A percentile compares a stretch with the other conserved stretches of the same genome.
Evolutionary conservation across 1,140 invertebrate genomes (phyloP).

Genomic region (Paracyclopina nana): DNA sequence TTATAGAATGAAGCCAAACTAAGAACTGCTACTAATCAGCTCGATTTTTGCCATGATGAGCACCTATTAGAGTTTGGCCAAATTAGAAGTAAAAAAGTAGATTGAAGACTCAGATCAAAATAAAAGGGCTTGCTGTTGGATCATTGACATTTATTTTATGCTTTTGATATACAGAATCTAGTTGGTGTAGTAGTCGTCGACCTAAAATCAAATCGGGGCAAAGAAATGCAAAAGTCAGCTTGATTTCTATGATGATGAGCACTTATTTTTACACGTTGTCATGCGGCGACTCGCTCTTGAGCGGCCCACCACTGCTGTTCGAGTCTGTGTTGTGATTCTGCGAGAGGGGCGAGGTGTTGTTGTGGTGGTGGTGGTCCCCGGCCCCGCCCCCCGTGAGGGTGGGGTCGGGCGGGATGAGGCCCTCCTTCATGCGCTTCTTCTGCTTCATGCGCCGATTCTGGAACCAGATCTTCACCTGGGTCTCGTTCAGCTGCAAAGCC

Average conservation of each 20-base stretch:
- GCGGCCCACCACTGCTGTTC: neutral
- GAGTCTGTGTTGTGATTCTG: neutral
- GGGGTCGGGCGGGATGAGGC: constrained; percentile 43
- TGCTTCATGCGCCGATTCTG: constrained; percentile 83
- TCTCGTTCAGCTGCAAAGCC: constrained; percentile 86
- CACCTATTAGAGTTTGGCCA: too few relatives aligned
- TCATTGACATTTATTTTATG: too few relatives aligned
- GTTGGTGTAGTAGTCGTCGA: neutral
- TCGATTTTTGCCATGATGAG: too few relatives aligned
- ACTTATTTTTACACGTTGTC: neutral
- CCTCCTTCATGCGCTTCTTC: constrained; percentile 80
- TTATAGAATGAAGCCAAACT: too few relatives aligned
- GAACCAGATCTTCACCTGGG: constrained; percentile 83
- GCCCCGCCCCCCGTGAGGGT: constrained; percentile 5
- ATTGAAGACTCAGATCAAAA: too few relatives aligned
- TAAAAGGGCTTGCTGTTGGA: too few relatives aligned
- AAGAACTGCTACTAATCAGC: too few relatives aligned
- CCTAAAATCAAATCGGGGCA: neutral
- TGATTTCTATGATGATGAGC: neutral
- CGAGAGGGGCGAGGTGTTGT: neutral
- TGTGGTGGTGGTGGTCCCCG: too few relatives aligned
- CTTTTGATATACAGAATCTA: too few relatives aligned
- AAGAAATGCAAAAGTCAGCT: neutral
- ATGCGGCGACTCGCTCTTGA: constrained; percentile 1
- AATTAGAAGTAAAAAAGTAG: too few relatives aligned